These are phyloP conservation scores for Rhodophaea formosa DNA, from an alignment of 2,888 invertebrate genomes.

Conservation along the genomic window DNA sequence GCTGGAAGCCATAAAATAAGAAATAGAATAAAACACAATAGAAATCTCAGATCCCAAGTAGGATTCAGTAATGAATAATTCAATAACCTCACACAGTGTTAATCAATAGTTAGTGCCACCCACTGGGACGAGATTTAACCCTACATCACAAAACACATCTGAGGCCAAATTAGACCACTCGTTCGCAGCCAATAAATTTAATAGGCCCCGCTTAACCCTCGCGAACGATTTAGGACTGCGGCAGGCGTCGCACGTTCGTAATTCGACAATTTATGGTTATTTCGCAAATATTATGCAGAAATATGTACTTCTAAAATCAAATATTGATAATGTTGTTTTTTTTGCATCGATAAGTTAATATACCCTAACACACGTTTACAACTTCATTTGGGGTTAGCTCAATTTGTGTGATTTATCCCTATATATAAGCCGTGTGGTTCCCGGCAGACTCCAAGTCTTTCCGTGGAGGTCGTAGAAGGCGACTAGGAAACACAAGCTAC, in stretches of 20 bases:
- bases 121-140: constrained; percentile 8
- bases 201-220: constrained; percentile 48
- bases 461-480: too few species aligned
- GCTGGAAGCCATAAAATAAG: too few species aligned
- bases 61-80: constrained; percentile 12
- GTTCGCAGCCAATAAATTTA: constrained; percentile 61
- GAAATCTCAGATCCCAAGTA: neutral
- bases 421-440: too few species aligned
- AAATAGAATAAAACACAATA: too few species aligned
- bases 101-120: constrained; percentile 14
- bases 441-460: too few species aligned
- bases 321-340: too few species aligned
- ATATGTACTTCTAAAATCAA: too few species aligned
- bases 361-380: too few species aligned
- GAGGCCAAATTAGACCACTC: constrained; percentile 59
- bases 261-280: constrained; percentile 13
- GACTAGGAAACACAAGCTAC: too few species aligned
- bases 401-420: too few species aligned
- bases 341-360: too few species aligned
- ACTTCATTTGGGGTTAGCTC: too few species aligned
- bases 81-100: constrained; percentile 9
- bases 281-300: neutral
- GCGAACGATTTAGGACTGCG: constrained; percentile 36
- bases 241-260: constrained; percentile 9
- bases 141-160: constrained; percentile 43